Conservation (phyloP, 2,113 vertebrate species). For the Ammodytes dubius region DNA sequence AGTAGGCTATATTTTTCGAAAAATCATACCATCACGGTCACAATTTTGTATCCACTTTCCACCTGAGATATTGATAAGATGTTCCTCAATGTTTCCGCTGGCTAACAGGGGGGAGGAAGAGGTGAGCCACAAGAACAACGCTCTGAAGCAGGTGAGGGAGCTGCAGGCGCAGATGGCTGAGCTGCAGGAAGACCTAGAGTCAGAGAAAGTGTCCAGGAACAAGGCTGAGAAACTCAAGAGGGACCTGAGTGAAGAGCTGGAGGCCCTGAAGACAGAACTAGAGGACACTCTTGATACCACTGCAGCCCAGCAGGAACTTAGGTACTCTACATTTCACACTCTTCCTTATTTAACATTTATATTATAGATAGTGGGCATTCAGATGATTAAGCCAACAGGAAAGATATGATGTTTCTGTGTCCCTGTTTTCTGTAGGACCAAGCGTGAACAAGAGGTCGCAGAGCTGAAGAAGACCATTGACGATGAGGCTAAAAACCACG, state of each 20-base stretch:
- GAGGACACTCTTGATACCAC: conserved; percentile 98
- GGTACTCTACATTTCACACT: conserved; percentile 77
- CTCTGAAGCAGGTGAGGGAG: conserved; percentile 93
- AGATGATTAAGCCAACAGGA: neutral
- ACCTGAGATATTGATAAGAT: neutral
- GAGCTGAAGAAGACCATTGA: conserved; percentile 98
- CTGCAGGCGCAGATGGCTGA: conserved; percentile 95
- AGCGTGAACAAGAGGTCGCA: conserved; percentile 96
- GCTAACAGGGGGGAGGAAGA: conserved; percentile 93
- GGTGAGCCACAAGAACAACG: conserved; percentile 93
- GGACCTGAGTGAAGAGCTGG: conserved; percentile 96
- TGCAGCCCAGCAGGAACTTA: conserved; percentile 96
- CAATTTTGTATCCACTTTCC: neutral
- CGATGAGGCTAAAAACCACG: conserved; percentile 95
- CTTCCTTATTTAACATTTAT: neutral
- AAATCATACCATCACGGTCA: neutral
- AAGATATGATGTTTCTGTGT: neutral
- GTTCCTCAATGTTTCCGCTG: neutral
- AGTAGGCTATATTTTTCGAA: neutral
- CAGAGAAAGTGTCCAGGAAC: conserved; percentile 92
- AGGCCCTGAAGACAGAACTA: conserved; percentile 96
- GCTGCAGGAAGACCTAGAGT: conserved; percentile 96
- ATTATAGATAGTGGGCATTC: neutral
- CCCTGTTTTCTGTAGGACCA: conserved; percentile 84
- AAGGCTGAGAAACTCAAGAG: conserved; percentile 98